Evolutionary conservation across 2,888 invertebrate species (phyloP), one percentile per base, ranked within the genome.

Genomic region (Sycophila texana): DNA sequence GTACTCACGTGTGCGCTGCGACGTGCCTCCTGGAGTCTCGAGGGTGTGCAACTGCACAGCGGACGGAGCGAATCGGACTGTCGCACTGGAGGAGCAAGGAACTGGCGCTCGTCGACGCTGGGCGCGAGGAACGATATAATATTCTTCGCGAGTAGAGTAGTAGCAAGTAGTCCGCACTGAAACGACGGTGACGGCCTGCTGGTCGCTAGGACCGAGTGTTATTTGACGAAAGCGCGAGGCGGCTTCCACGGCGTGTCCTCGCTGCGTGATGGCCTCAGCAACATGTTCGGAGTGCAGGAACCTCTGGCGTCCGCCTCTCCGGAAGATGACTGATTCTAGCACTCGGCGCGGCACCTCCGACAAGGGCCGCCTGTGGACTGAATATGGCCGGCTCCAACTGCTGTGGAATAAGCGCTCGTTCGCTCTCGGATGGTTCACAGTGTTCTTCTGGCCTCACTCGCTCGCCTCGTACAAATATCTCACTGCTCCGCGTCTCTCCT

Each of bases 161-260:
- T n/a, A n/a, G n/a, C 39, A 10, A 39, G 39, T 7, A 10, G 39
- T 39, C 39, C 0, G 39, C 49, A 2, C 51, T 30, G 2, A 18
- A 3, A 68, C 13, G 39, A 39, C 39, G 47, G 5, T 12, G 65
- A 57, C 49, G 57, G 66, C 20, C 20, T 30, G 53, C 49, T 66
- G 67, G 39, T 39, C 12, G 10, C 30, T 39, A 10, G 18, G 65
- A 67, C 67, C 79, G 65, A 81, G 81, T 85, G 87, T 86, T 89
- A 89, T 88, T 88, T 88, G 57, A 87, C 86, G 75, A 85, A 86
- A 60, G 84, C 83, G 74, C 82, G 82, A 51, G 81, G 84, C 74
- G 84, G 78, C 78, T 80, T 83, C 66, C 70, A 72, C 72, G 75
- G 66, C 65, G 71, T 60, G 39, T 71, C 80, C 26, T 58, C 74